Evolutionary conservation across 2,113 vertebrate genomes (phyloP).

Genomic region (Notechis scutatus): DNA sequence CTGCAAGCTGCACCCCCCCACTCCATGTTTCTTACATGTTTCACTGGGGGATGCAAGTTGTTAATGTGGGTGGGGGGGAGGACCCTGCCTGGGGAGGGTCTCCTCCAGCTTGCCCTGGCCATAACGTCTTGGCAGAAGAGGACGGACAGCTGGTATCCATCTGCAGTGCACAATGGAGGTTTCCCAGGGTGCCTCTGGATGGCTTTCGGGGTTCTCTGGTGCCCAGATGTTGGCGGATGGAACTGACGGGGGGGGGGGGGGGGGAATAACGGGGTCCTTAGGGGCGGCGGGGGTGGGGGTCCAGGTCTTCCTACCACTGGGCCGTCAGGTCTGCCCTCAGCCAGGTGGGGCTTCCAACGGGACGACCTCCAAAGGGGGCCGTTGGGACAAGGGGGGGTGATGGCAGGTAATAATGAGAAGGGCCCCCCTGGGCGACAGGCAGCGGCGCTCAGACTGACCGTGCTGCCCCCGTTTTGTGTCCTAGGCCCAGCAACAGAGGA

Average conservation of each 20-base stretch:
- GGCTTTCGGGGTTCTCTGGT: constrained; percentile 58
- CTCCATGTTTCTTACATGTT: not conserved
- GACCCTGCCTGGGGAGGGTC: not conserved
- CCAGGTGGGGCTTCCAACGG: not conserved
- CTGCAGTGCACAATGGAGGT: not conserved
- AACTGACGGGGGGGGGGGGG: constrained; percentile 38
- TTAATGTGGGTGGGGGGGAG: rapidly evolving
- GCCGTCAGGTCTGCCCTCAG: constrained; percentile 43
- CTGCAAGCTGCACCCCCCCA: rapidly evolving
- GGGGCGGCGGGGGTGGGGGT: constrained; percentile 37
- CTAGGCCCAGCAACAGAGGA: constrained; percentile 90
- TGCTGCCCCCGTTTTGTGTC: constrained; percentile 11
- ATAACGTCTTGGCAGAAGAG: not conserved
- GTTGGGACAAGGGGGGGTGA: not conserved
- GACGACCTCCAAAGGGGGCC: not conserved
- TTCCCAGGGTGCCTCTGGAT: constrained; percentile 45
- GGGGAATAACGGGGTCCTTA: constrained; percentile 24
- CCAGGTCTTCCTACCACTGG: constrained; percentile 36
- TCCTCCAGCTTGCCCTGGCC: no score
- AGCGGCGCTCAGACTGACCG: not conserved
- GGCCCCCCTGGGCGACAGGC: rapidly evolving
- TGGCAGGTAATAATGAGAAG: not conserved
- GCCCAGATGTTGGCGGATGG: constrained; percentile 63
- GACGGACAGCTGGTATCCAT: constrained; percentile 40
- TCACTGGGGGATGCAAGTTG: rapidly evolving